A percentile compares a stretch with the other conserved stretches of the same genome.
phyloP scores from a whole-genome alignment of 53 echinoderm and acorn worm species.

The Hippasteria phrygiana region DNA sequence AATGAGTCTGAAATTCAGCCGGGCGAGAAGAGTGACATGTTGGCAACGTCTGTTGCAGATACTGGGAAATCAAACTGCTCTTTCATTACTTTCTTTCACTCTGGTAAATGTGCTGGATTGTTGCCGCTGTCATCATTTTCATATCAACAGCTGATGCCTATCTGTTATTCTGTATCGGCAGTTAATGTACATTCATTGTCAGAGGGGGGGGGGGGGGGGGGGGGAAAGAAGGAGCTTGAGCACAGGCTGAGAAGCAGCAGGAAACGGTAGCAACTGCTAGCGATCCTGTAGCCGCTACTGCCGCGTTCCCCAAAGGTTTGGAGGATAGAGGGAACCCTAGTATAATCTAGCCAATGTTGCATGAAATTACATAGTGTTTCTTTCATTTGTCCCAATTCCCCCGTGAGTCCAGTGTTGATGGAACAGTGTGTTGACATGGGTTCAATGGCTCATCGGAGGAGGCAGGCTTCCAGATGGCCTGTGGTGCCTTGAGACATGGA shows the following conservation, averaged over 20 bases:
- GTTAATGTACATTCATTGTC: conserved; percentile 18
- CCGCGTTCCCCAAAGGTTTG: conserved; percentile 51
- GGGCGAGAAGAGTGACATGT: conserved; percentile 51
- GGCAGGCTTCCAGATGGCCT: conserved; percentile 56
- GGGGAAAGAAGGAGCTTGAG: not conserved
- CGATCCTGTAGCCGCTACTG: not conserved
- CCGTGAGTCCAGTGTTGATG: conserved; percentile 59
- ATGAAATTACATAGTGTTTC: conserved; percentile 85
- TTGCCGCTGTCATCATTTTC: conserved; percentile 22
- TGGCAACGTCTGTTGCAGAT: conserved; percentile 48
- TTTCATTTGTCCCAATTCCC: conserved; percentile 74
- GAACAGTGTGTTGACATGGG: conserved; percentile 65
- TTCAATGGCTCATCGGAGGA: conserved; percentile 53
- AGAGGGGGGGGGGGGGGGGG: not conserved
- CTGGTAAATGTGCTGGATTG: conserved; percentile 30
- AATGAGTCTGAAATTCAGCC: conserved; percentile 40
- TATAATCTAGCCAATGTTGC: conserved; percentile 83
- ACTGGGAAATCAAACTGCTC: conserved; percentile 44
- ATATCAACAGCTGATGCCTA: conserved; percentile 55
- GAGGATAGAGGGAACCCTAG: conserved; percentile 58
- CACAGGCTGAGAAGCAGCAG: conserved; percentile 37
- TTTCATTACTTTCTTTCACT: conserved; percentile 51
- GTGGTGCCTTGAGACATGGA: conserved; percentile 47
- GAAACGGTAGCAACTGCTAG: conserved; percentile 57
- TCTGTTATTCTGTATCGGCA: conserved; percentile 35